Evolutionary conservation across 2,113 vertebrate species (phyloP).

Genomic region (Hyperopisus bebe): DNA sequence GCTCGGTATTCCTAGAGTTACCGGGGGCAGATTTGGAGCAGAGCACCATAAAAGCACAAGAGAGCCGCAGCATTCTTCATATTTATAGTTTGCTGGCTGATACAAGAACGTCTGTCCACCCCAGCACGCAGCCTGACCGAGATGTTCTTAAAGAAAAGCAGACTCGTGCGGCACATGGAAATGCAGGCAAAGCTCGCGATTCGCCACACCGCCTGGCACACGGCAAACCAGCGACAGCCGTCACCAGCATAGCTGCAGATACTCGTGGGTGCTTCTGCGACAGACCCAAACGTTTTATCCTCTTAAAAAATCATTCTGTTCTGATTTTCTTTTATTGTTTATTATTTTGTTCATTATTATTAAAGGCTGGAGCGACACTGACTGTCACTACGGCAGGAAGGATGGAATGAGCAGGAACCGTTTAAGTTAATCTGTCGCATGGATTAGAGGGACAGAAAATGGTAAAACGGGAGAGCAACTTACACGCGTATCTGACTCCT

Average conservation of each 20-base stretch:
- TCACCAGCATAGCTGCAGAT: neutral
- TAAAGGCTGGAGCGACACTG: neutral
- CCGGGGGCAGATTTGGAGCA: neutral
- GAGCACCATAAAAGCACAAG: neutral
- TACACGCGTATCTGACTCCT: neutral
- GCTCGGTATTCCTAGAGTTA: neutral
- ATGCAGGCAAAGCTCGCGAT: neutral
- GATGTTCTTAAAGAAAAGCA: neutral
- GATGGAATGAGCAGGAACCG: neutral
- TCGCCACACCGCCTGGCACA: neutral
- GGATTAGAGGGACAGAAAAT: neutral
- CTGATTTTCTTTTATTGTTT: neutral
- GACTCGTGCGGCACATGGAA: neutral
- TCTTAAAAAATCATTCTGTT: neutral
- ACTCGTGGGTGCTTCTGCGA: neutral
- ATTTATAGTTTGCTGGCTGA: neutral
- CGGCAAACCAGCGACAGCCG: neutral
- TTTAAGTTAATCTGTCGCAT: neutral
- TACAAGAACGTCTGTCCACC: neutral
- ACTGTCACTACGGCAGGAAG: neutral
- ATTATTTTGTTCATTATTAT: neutral
- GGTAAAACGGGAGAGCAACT: neutral
- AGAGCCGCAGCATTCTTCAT: neutral
- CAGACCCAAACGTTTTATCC: neutral
- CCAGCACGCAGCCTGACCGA: neutral